phyloP scores from a whole-genome alignment of 2,113 vertebrate species.

The Vombatus ursinus region DNA sequence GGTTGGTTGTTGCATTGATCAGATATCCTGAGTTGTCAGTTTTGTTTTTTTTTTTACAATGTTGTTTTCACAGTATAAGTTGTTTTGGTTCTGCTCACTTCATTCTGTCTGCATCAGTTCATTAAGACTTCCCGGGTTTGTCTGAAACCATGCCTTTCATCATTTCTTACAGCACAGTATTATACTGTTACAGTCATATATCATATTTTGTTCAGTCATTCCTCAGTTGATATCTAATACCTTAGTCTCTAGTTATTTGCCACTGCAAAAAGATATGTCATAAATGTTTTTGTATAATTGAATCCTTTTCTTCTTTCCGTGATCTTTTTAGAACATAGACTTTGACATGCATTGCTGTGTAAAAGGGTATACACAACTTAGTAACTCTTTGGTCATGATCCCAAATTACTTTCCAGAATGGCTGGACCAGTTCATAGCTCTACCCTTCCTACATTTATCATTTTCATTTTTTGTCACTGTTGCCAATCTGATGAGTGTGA shows the following conservation, averaged over 20 bases:
- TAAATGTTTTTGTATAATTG: not conserved
- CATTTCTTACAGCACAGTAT: not conserved
- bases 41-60: not conserved
- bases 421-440: too few species aligned
- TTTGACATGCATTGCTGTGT: slow-evolving; percentile 15
- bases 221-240: not conserved
- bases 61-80: not conserved
- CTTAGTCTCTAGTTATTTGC: not conserved
- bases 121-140: not conserved
- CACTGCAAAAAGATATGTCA: not conserved
- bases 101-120: not conserved
- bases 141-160: not conserved
- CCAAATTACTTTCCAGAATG: not conserved
- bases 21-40: not conserved
- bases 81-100: not conserved
- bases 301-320: not conserved
- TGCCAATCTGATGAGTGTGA: not conserved
- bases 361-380: not conserved
- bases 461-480: not conserved
- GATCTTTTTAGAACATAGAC: not conserved
- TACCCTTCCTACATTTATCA: not conserved
- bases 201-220: not conserved
- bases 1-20: not conserved
- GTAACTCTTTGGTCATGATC: not conserved
- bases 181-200: not conserved